Evolutionary conservation across 2,888 invertebrate species (phyloP), one percentile per base, ranked within the genome.

Genomic region (Caenorhabditis plicata): DNA sequence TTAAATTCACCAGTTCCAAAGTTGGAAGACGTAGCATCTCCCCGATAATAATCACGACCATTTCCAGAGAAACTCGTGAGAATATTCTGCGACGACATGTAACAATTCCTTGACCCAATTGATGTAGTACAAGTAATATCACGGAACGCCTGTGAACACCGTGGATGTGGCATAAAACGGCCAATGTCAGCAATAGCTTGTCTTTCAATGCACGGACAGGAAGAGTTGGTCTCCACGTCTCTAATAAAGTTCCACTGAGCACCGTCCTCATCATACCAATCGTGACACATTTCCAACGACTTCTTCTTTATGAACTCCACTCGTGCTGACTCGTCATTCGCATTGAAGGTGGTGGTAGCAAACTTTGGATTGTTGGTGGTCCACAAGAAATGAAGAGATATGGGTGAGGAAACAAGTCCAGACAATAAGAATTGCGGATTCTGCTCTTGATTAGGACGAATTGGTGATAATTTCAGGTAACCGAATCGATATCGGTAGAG

Each of bases 101-200:
- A 80, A 81, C 96, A 96, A 82, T 95, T 95, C 23, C 89, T 85
- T 32, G 92, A 91, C 36, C 90, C 91, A 81, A 88, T 87, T 80
- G 95, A 91, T 77, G 90, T 91, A 81, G 88, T 87, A 80, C 93
- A 93, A 5, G 75, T 74, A 53, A 77, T 82, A 80, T 65, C 79
- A 73, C 62, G 70, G 73, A 70, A 73, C 15, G 66, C 65, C 48
- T 77, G 76, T 1, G 73, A 75, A 47, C 80, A 80, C 23, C 80
- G 57, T 15, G 80, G 80, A 73, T 80, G 80, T 0, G 95, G 92
- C 82, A 92, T 86, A 81, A 87, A 96, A 17, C 93, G 86, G 4
- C 96, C 96, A 82, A 91, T 90, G 81, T 98, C 96, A 45, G 88
- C 85, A 3, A 91, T 81, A 0, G 95, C 95, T 80, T 96, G 95